Conservation (phyloP, 2,113 vertebrate genomes). For the Actenoides hombroni region DNA sequence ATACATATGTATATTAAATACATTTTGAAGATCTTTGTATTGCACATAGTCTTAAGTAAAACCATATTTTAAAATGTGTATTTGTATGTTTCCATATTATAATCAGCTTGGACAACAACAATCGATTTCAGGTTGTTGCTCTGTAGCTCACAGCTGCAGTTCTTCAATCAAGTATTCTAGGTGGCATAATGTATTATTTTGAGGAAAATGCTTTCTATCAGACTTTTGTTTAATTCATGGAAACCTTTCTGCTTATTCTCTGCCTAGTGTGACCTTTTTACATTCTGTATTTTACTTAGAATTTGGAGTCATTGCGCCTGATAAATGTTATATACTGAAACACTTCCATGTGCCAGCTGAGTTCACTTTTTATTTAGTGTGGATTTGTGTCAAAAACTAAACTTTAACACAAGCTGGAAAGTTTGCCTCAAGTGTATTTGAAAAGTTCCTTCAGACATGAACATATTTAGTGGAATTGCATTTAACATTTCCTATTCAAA, state of each 20-base stretch:
- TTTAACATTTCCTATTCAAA: not conserved
- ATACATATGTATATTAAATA: not conserved
- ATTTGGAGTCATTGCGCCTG: not conserved
- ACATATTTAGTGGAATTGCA: not conserved
- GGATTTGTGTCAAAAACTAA: not conserved
- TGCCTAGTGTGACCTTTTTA: not conserved
- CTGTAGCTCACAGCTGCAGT: not conserved
- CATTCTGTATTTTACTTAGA: not conserved
- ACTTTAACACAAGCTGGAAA: not conserved
- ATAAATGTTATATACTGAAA: not conserved
- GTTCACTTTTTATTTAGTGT: not conserved
- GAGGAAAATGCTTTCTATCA: not conserved
- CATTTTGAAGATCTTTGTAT: not conserved
- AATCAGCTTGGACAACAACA: not conserved
- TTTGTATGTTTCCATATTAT: not conserved
- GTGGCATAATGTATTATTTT: not conserved
- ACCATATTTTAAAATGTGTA: not conserved
- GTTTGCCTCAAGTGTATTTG: not conserved
- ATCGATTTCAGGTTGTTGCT: not conserved
- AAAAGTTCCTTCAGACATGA: not conserved
- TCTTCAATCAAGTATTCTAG: not conserved
- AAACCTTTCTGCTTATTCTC: not conserved
- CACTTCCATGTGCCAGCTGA: not conserved
- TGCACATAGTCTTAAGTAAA: not conserved
- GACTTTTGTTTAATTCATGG: not conserved